phyloP scores from a whole-genome alignment of 2,113 vertebrate genomes.

The Petroica traversi region DNA sequence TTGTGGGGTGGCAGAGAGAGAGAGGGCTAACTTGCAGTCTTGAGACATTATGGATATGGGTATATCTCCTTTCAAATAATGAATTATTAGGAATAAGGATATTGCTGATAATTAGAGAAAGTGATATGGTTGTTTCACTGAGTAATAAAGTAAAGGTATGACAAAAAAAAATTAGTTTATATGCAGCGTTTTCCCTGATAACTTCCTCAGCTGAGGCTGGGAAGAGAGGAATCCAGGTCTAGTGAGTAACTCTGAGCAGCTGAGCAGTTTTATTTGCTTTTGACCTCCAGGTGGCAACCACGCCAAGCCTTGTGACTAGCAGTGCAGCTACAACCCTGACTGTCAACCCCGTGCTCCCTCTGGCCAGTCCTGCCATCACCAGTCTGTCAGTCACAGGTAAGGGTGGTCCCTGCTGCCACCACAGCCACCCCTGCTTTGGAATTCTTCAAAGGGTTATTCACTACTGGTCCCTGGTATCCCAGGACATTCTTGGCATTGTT shows the following conservation, averaged over 20 bases:
- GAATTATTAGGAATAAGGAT: background rate
- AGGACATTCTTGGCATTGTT: background rate
- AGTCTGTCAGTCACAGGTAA: slow-evolving; percentile 89
- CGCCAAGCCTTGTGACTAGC: slow-evolving; percentile 97
- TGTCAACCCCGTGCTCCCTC: slow-evolving; percentile 93
- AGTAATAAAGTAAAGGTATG: background rate
- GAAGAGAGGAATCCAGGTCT: background rate
- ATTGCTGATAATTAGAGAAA: background rate
- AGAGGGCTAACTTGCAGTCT: background rate
- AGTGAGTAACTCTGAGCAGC: background rate
- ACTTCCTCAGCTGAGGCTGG: background rate
- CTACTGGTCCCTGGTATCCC: background rate
- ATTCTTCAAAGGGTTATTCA: background rate
- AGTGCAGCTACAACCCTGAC: slow-evolving; percentile 93
- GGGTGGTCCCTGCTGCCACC: background rate
- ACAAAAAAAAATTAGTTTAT: background rate
- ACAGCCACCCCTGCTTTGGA: background rate
- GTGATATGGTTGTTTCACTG: background rate
- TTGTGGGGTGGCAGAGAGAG: background rate
- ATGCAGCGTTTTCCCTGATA: background rate
- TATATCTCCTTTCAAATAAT: background rate
- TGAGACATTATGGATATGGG: background rate
- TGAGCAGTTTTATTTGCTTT: slow-evolving; percentile 31
- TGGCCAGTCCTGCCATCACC: slow-evolving; percentile 88
- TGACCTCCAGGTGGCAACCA: slow-evolving; percentile 89